Conservation (phyloP, 2,797 vertebrate species). For the Phoebastria nigripes region DNA sequence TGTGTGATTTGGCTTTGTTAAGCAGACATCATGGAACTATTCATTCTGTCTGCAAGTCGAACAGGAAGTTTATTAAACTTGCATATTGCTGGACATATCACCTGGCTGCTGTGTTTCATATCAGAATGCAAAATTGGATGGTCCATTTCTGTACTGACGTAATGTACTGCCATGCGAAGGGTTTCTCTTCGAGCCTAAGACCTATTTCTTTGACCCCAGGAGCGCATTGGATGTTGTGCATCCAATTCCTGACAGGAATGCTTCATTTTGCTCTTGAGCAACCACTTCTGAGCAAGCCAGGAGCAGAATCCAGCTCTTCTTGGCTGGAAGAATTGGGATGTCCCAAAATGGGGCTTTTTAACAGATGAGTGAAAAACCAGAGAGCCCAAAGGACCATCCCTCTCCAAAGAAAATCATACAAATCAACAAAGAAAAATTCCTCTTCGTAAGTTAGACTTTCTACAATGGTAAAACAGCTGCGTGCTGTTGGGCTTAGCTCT, state of each 20-base stretch:
- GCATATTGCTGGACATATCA: conserved; percentile 5
- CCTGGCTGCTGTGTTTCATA: conserved; percentile 47
- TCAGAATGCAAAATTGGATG: conserved; percentile 6
- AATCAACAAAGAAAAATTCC: conserved; percentile 57
- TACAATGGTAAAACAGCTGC: conserved; percentile 14
- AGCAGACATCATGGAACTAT: conserved; percentile 41
- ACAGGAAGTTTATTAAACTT: conserved; percentile 45
- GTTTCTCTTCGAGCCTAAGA: conserved; percentile 12
- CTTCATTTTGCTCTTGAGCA: conserved; percentile 64
- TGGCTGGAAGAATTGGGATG: conserved; percentile 43
- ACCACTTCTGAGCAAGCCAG: conserved; percentile 60
- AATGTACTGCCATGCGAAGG: conserved; percentile 22
- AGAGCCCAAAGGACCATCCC: conserved; percentile 39
- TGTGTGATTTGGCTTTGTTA: conserved; percentile 30
- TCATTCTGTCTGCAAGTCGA: not conserved
- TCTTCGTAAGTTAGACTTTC: not conserved
- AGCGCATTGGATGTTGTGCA: not conserved
- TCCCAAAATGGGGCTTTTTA: conserved; percentile 58
- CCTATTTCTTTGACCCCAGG: conserved; percentile 44
- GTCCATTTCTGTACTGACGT: conserved; percentile 15
- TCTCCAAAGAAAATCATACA: conserved; percentile 54
- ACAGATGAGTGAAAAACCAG: conserved; percentile 56
- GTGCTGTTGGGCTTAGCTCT: conserved; percentile 5
- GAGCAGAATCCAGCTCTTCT: conserved; percentile 63
- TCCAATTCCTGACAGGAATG: conserved; percentile 60